phyloP scores from a whole-genome alignment of 2,113 vertebrate species.

The Hemibagrus wyckioides region DNA sequence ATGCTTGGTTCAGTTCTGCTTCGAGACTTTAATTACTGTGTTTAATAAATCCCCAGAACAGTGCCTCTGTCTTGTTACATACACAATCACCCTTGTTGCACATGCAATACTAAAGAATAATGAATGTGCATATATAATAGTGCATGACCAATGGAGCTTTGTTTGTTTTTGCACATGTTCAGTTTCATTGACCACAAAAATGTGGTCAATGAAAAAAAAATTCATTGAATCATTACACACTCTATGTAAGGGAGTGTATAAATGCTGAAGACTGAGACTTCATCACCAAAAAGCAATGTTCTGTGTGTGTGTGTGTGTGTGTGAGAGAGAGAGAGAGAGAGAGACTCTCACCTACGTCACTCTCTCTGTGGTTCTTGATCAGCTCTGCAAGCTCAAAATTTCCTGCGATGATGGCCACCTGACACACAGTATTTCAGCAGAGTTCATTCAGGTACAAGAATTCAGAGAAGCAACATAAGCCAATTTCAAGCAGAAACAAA shows the following conservation, averaged over 20 bases:
- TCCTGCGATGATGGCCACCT: conserved; percentile 97
- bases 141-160: not conserved
- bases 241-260: too few relatives aligned
- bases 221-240: not conserved
- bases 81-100: not conserved
- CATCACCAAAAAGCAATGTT: not conserved
- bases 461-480: not conserved
- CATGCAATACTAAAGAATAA: not conserved
- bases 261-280: not conserved
- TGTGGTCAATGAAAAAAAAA: too few relatives aligned
- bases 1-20: not conserved
- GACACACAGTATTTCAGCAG: conserved; percentile 47
- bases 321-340: not conserved
- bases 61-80: not conserved
- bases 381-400: conserved; percentile 97
- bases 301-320: not conserved
- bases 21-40: not conserved
- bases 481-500: not conserved
- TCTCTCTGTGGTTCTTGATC: conserved; percentile 93
- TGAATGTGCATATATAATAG: not conserved
- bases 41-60: not conserved
- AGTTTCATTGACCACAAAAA: not conserved
- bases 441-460: not conserved
- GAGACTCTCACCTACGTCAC: conserved; percentile 85
- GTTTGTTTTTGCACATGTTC: not conserved